Base-by-base conservation (phyloP, 1,140 invertebrate genomes). In the Sitobion miscanthi region DNA sequence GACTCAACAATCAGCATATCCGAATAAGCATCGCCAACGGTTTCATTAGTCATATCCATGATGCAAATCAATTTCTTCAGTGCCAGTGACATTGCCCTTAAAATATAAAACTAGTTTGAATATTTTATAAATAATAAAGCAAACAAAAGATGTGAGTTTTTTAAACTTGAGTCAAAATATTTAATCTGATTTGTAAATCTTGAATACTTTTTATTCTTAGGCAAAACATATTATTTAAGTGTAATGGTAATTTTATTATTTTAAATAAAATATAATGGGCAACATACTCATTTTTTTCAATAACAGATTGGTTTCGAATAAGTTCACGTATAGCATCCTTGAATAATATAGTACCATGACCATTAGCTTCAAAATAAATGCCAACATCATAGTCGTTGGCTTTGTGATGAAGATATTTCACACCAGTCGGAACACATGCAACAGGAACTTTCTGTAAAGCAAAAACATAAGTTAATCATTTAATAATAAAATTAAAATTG, bases 311-410 rank as follows among this genome's bases (percentile, higher is more conserved):
- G 1, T 90, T 45, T 49, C 30, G 62, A 38, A 94, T 85, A 62
- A 92, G 42, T 57, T 42, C 45, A 54, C 93, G 54, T 21, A 94
- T 52, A 87, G 77, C 42, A 38, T 94, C 95, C 94, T 97, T 98
- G 93, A 98, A 98, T 2, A 98, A 95, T 20, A 98, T 97, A 3
- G 99, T 99, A 21, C 99, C 99, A 96, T 99, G 99, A 0, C 99
- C 99, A 96, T 99, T 99, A 0, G 99, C 99, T 96, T 99, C 99
- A 96, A 99, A 99, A 95, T 99, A 99, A 30, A 99, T 96, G 8
- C 99, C 99, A 94, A 99, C 97, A 95, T 99, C 99, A 96, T 97
- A 99, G 93, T 98, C 96, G 52, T 96, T 94, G 0, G 99, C 99
- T 95, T 97, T 97, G 94, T 98, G 97, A 95, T 99, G 99, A n/a